Percentiles rank a stretch among this genome's conserved stretches.
phyloP scores from a whole-genome alignment of 2,113 vertebrate genomes.

The Panthera tigris region DNA sequence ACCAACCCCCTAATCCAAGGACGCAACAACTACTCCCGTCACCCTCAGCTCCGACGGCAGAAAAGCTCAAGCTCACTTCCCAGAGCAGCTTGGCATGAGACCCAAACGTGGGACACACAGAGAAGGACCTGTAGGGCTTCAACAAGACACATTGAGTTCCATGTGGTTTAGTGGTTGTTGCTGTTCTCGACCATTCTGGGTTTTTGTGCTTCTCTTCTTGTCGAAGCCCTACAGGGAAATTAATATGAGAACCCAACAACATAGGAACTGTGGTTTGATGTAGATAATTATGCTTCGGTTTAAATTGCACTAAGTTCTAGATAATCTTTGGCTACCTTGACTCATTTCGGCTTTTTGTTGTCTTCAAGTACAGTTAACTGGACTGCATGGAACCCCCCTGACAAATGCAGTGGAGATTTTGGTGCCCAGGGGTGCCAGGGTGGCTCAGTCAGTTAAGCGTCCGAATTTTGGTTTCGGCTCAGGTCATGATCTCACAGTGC shows the following conservation, averaged over 20 bases:
- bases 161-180: no score
- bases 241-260: not conserved
- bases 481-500: no score
- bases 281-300: not conserved
- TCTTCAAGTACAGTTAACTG: not conserved
- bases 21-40: not conserved
- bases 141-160: not conserved
- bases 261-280: not conserved
- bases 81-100: not conserved
- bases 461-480: no score
- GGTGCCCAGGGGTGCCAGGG: not conserved
- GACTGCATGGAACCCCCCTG: not conserved
- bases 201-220: no score
- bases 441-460: no score
- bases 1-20: not conserved
- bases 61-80: not conserved
- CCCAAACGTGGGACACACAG: not conserved
- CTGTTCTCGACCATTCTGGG: no score
- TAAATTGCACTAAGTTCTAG: conserved; percentile 26
- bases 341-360: conserved; percentile 1
- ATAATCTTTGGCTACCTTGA: not conserved
- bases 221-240: not conserved
- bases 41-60: not conserved
- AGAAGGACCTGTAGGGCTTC: not conserved
- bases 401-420: not conserved